These are phyloP conservation scores for Crocuta crocuta DNA, from an alignment of 2,113 vertebrate genomes.

Conservation along the genomic window DNA sequence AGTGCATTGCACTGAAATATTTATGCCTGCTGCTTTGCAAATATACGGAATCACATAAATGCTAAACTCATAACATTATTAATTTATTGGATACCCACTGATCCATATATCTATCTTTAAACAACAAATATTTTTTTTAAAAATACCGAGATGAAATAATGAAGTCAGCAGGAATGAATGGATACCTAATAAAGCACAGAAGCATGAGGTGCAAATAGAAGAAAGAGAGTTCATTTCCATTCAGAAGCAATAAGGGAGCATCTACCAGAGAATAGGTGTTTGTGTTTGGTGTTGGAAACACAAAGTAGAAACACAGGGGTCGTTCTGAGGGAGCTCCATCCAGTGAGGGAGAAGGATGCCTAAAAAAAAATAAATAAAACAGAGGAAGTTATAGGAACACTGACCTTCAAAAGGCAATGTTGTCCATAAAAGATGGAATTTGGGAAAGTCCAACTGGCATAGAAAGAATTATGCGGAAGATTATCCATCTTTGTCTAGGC, in stretches of 20 bases:
- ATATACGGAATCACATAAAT: not conserved
- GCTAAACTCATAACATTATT: constrained; percentile 57
- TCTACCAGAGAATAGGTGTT: rapidly evolving
- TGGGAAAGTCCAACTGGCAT: not conserved
- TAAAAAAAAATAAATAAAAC: not conserved
- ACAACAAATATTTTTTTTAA: not conserved
- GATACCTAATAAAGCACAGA: not conserved
- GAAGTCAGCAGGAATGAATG: not conserved
- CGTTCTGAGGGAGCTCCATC: not conserved
- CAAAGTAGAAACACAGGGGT: not conserved
- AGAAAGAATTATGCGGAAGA: not conserved
- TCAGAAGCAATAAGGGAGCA: not conserved
- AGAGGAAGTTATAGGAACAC: not conserved
- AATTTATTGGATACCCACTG: constrained; percentile 14
- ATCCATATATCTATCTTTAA: not conserved
- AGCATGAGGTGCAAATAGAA: not conserved
- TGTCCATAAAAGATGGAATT: not conserved
- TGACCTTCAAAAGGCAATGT: not conserved
- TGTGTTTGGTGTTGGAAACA: not conserved
- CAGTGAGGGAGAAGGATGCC: not conserved
- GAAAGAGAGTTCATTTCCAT: not conserved
- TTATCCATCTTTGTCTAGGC: not conserved
- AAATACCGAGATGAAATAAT: not conserved
- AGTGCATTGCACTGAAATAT: constrained; percentile 56
- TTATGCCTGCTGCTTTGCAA: constrained; percentile 28